Evolutionary conservation across 2,113 vertebrate species (phyloP).

Genomic region (Rhodinocichla rosea): DNA sequence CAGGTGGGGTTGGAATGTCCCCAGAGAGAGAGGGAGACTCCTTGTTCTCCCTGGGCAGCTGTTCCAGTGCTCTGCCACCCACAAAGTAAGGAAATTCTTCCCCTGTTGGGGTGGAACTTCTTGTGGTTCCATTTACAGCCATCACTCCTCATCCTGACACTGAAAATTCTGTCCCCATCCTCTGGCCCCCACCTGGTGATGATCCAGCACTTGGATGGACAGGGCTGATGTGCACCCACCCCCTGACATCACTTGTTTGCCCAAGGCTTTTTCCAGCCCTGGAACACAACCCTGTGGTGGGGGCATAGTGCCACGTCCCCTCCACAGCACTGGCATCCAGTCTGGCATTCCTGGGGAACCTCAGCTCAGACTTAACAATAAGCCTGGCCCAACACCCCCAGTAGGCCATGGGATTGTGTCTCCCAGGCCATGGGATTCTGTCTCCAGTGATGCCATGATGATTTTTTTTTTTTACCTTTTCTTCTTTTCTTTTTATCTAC

Average conservation of each 20-base stretch:
- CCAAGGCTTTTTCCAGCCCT: slow-evolving; percentile 9
- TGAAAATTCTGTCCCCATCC: background rate
- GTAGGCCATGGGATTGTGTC: background rate
- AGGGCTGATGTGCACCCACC: background rate
- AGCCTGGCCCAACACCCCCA: background rate
- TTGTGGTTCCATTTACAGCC: background rate
- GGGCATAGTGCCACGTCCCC: background rate
- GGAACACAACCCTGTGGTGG: fast-evolving
- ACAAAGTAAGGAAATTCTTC: background rate
- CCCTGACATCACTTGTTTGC: slow-evolving; percentile 13
- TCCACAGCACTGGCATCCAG: background rate
- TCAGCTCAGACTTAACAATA: slow-evolving; percentile 35
- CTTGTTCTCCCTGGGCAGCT: background rate
- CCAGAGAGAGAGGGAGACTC: background rate
- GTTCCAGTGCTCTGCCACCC: background rate
- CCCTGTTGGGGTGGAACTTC: background rate
- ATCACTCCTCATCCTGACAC: fast-evolving
- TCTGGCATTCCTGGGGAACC: slow-evolving; percentile 24
- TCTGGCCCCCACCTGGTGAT: background rate
- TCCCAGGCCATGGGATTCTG: background rate
- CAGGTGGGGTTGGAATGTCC: no score
- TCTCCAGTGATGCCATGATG: background rate
- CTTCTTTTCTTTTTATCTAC: no score
- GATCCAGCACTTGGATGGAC: background rate
- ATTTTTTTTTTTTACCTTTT: no score